Conservation (phyloP, 1,140 invertebrate species). For the Stenopsyche tienmushanensis region DNA sequence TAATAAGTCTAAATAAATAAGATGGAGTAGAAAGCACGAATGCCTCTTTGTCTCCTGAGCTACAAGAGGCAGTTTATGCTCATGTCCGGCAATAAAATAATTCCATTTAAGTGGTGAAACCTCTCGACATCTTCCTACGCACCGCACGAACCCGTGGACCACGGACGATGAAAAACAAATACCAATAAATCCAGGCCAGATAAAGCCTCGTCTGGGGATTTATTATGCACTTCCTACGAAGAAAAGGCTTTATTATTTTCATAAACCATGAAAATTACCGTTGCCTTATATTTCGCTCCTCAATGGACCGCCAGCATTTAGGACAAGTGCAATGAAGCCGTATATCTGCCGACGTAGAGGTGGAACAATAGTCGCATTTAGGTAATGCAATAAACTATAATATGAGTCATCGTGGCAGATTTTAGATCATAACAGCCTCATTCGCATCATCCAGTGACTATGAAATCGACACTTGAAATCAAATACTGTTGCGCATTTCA, state of each 20-base stretch:
- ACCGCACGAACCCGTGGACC: slow-evolving; percentile 12
- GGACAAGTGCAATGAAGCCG: too few relatives aligned
- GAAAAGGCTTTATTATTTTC: slow-evolving; percentile 11
- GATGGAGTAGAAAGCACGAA: too few relatives aligned
- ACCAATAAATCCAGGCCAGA: slow-evolving; percentile 14
- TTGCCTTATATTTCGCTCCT: background rate
- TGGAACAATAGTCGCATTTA: too few relatives aligned
- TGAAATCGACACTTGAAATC: too few relatives aligned
- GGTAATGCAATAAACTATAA: too few relatives aligned
- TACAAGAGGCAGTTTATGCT: background rate
- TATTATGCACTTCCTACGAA: background rate
- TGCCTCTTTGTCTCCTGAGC: background rate
- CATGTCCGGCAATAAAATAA: slow-evolving; percentile 17
- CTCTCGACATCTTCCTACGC: slow-evolving; percentile 21
- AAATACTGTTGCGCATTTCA: too few relatives aligned
- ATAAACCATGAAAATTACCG: background rate
- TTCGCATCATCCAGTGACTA: too few relatives aligned
- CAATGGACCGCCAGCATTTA: too few relatives aligned
- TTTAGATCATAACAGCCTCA: too few relatives aligned
- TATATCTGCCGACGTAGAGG: too few relatives aligned
- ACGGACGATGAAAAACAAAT: slow-evolving; percentile 2
- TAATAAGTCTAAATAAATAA: too few relatives aligned
- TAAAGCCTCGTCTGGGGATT: slow-evolving; percentile 9
- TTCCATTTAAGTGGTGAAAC: slow-evolving; percentile 25
- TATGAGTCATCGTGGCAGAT: too few relatives aligned